These are phyloP conservation scores for Hetaerina americana DNA, from an alignment of 1,140 invertebrate species.

Conservation along the genomic window DNA sequence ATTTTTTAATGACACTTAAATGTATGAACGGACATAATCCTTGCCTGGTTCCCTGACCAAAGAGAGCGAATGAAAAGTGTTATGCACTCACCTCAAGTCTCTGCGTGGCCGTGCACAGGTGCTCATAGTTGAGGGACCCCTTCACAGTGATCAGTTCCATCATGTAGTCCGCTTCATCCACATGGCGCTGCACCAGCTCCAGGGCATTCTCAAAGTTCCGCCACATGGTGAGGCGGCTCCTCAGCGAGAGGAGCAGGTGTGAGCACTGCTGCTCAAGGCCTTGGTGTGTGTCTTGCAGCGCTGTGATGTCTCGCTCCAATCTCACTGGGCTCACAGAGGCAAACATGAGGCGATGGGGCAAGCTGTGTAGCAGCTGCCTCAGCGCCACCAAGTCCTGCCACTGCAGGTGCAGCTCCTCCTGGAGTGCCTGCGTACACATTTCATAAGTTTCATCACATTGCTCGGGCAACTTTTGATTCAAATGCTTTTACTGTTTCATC, in stretches of 20 bases:
- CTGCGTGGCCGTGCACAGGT: constrained; percentile 63
- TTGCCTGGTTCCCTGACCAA: too few species aligned
- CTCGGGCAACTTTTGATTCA: too few species aligned
- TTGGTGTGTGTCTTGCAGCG: constrained; percentile 54
- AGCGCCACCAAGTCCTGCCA: constrained; percentile 64
- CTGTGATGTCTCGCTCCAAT: constrained; percentile 58
- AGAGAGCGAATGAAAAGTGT: too few species aligned
- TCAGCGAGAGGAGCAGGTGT: constrained; percentile 45
- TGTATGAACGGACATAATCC: too few species aligned
- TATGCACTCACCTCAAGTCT: constrained; percentile 63
- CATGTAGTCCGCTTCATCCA: constrained; percentile 72
- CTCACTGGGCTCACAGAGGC: constrained; percentile 58
- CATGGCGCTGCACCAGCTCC: constrained; percentile 61
- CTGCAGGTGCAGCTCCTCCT: constrained; percentile 39
- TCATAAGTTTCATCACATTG: neutral
- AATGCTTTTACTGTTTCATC: too few species aligned
- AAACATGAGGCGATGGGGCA: constrained; percentile 49
- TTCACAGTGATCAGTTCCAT: constrained; percentile 67
- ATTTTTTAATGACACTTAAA: too few species aligned
- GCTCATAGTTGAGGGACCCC: constrained; percentile 65
- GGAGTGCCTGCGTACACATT: neutral
- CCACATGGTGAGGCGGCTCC: constrained; percentile 53
- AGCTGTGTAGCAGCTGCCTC: constrained; percentile 55
- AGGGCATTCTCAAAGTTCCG: constrained; percentile 45
- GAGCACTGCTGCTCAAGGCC: constrained; percentile 51